phyloP scores from a whole-genome alignment of 2,113 vertebrate species.

The Pterocles gutturalis region DNA sequence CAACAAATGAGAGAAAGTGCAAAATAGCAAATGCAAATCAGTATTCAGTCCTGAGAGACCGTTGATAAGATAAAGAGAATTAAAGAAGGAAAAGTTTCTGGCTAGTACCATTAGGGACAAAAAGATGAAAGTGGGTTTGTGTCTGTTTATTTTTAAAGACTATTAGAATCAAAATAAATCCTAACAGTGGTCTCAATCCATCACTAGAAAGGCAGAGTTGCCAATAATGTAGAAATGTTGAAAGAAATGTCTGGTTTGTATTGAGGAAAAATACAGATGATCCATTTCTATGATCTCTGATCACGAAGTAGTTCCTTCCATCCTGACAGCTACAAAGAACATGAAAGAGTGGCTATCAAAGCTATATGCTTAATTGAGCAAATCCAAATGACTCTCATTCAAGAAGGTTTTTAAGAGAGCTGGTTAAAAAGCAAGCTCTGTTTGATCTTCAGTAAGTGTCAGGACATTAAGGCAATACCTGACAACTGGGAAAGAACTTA shows the following conservation, averaged over 20 bases:
- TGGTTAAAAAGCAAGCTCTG: background rate
- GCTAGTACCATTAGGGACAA: background rate
- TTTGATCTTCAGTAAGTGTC: background rate
- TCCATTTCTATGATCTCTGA: background rate
- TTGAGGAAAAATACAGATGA: background rate
- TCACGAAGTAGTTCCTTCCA: background rate
- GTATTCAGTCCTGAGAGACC: background rate
- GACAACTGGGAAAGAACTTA: background rate
- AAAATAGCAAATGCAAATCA: slow-evolving; percentile 14
- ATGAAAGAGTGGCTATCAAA: background rate
- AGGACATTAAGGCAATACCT: background rate
- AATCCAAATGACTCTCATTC: background rate
- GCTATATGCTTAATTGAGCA: background rate
- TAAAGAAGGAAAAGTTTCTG: background rate
- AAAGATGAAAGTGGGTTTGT: background rate
- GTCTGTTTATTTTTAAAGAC: background rate
- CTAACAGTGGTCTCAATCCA: background rate
- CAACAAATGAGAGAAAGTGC: background rate
- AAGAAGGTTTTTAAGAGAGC: background rate
- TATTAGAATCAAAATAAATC: background rate
- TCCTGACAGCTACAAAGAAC: background rate
- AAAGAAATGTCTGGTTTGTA: background rate
- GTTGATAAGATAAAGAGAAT: background rate
- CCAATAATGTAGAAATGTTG: background rate
- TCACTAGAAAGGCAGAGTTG: background rate